Evolutionary conservation across 2,797 vertebrate genomes (phyloP).

Genomic region (Falco concolor): DNA sequence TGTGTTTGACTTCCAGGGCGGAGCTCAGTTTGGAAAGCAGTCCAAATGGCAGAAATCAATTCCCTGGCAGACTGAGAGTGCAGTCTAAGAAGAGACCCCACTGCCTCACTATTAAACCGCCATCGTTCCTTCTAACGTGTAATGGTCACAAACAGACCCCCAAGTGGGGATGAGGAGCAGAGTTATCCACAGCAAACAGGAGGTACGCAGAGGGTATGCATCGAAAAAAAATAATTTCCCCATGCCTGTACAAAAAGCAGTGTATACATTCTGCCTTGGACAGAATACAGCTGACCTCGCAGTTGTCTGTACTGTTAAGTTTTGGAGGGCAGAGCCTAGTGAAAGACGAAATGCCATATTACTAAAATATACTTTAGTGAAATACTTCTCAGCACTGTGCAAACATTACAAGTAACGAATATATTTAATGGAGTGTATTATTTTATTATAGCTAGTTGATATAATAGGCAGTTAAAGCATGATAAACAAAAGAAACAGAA

Average conservation of each 20-base stretch:
- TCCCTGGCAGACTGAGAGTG: neutral
- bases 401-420: conserved; percentile 62
- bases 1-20: neutral
- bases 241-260: neutral
- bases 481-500: conserved; percentile 61
- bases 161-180: neutral
- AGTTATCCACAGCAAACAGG: neutral
- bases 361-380: neutral
- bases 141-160: neutral
- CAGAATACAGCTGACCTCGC: neutral
- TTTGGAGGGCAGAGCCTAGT: conserved; percentile 9
- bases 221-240: neutral
- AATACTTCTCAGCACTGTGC: conserved; percentile 33
- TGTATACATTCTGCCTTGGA: neutral
- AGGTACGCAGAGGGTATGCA: neutral
- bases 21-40: neutral
- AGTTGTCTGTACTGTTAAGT: neutral
- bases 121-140: neutral
- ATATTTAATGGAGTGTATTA: conserved; percentile 65
- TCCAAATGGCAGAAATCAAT: neutral
- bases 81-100: fast-evolving
- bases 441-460: conserved; percentile 65
- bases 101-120: neutral
- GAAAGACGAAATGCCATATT: neutral
- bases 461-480: conserved; percentile 40